Evolutionary conservation across 2,113 vertebrate genomes (phyloP), one percentile per base, ranked within the genome.

Genomic region (Panurus biarmicus): DNA sequence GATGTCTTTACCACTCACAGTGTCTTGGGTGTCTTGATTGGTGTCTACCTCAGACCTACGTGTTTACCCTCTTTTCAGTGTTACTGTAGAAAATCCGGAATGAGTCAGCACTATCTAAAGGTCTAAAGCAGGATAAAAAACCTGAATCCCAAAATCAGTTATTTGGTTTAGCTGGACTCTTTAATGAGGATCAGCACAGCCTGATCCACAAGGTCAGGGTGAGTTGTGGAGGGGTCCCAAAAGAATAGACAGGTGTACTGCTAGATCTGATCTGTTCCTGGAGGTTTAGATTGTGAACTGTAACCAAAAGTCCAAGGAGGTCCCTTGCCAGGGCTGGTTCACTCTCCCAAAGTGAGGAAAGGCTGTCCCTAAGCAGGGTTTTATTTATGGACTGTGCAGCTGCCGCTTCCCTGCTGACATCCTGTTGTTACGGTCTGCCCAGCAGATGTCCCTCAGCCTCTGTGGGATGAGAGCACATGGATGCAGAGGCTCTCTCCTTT

Each of bases 201-300:
- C 61, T 51, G n/a, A 89, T 51, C 36, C 57, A 56, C 24, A 56
- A 50, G 19, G 26, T 77, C 35, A 38, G 19, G 8, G 33, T n/a
- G 16, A 9, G 19, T 48, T 0, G 0, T 61, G 22, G 0, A 33
- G 19, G 14, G 35, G 9, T 6, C 21, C 29, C 5, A 7, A 53
- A 50, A 14, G 7, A 50, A 26, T n/a, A 45, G 60, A 23, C 14
- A 33, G 2, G 1, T 61, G 24, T 87, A 45, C 20, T 56, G 9
- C 33, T 60, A 60, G 29, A 24, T 56, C 8, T 50, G 28, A 51
- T 50, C 17, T 62, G 1, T 44, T 92, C 25, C 31, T 57, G 16
- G 47, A 74, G 6, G 12, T 77, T 15, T 81, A 51, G 35, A 8
- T 18, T 65, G 9, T 19, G 78, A 92, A 71, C 24, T 66, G 16